Percentiles rank a stretch among this genome's conserved stretches.
Conservation (phyloP, 2,797 vertebrate genomes). For the Australoheros facetus region DNA sequence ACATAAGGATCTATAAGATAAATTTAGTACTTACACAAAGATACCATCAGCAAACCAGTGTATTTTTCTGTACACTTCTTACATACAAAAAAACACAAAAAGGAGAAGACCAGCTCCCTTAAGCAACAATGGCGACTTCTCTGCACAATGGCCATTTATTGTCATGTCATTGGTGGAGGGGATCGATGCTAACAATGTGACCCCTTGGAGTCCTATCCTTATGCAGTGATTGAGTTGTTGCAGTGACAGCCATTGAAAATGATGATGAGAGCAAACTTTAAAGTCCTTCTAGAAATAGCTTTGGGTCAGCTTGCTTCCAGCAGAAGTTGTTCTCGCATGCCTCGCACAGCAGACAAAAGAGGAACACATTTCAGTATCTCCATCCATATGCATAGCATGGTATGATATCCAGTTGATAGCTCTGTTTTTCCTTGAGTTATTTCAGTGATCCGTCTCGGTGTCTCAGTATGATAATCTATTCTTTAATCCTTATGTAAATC, state of each 20-base stretch:
- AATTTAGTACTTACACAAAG: constrained; percentile 57
- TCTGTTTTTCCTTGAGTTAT: constrained; percentile 50
- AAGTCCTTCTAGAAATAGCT: constrained; percentile 61
- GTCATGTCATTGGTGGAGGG: constrained; percentile 41
- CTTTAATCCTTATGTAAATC: constrained; percentile 72
- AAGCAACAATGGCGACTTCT: background rate
- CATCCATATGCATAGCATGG: constrained; percentile 48
- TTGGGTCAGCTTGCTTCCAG: constrained; percentile 15
- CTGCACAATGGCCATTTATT: constrained; percentile 25
- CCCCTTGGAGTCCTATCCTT: constrained; percentile 42
- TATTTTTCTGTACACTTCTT: background rate
- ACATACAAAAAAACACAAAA: background rate
- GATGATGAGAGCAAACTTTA: constrained; percentile 61
- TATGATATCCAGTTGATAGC: constrained; percentile 48
- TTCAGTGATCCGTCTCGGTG: constrained; percentile 39
- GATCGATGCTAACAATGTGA: constrained; percentile 68
- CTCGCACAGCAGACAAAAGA: constrained; percentile 12
- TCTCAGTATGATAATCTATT: constrained; percentile 69
- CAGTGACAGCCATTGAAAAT: constrained; percentile 56
- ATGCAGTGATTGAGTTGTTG: constrained; percentile 38
- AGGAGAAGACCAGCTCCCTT: background rate
- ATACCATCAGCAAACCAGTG: constrained; percentile 33
- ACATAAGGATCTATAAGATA: constrained; percentile 79
- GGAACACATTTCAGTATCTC: constrained; percentile 12
- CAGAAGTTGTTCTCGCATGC: background rate